Evolutionary conservation across 2,888 invertebrate species (phyloP).

Genomic region (Latrodectus hesperus): DNA sequence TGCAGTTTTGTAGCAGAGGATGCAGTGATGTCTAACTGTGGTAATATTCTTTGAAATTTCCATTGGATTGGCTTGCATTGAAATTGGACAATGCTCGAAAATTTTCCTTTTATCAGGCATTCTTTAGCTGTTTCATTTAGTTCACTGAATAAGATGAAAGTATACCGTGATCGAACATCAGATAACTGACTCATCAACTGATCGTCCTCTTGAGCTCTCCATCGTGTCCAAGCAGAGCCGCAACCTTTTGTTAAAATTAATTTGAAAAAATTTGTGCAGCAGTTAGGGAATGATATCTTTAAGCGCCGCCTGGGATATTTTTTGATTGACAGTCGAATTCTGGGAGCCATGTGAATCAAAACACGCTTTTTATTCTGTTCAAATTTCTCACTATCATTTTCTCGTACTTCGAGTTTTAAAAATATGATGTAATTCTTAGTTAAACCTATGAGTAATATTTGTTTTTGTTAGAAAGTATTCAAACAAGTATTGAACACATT

Average conservation of each 20-base stretch:
- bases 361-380: background rate
- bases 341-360: conserved; percentile 23
- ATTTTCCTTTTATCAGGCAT: background rate
- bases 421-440: conserved; percentile 16
- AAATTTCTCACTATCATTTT: background rate
- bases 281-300: conserved; percentile 10
- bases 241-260: background rate
- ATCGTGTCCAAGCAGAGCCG: conserved; percentile 11
- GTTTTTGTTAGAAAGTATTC: too few relatives aligned
- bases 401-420: background rate
- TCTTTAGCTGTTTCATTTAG: background rate
- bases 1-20: background rate
- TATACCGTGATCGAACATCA: too few relatives aligned
- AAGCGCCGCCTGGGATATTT: conserved; percentile 10
- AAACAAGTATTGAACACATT: too few relatives aligned
- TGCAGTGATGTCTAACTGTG: too few relatives aligned
- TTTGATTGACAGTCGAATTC: background rate
- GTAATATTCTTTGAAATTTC: too few relatives aligned
- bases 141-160: background rate
- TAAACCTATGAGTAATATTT: background rate
- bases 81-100: background rate
- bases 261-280: conserved; percentile 7
- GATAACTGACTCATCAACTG: background rate
- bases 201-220: background rate
- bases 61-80: too few relatives aligned